Evolutionary conservation across 2,888 invertebrate species (phyloP).

Genomic region (Cosmia pyralina): DNA sequence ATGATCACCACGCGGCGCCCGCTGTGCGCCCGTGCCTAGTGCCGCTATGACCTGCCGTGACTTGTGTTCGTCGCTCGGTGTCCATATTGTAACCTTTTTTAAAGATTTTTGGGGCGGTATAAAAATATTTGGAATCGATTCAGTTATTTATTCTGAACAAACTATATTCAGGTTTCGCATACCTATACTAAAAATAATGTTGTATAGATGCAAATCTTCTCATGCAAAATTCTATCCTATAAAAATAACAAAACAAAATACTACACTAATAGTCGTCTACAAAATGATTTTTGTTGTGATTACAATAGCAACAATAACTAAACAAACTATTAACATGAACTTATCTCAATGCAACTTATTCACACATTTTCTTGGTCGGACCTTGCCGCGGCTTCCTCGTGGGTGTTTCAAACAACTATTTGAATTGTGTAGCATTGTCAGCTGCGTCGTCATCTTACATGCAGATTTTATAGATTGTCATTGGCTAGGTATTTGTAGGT

Average conservation of each 20-base stretch:
- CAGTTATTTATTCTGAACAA: no score
- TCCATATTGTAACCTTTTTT: no score
- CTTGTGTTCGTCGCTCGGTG: no score
- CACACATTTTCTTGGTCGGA: slow-evolving; percentile 38
- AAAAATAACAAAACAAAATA: slow-evolving; percentile 10
- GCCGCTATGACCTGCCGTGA: no score
- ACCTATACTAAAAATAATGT: no score
- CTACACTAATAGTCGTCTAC: neutral
- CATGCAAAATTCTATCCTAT: neutral
- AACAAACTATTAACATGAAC: slow-evolving; percentile 15
- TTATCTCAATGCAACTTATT: slow-evolving; percentile 22
- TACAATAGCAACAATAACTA: slow-evolving; percentile 16
- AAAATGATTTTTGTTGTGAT: neutral
- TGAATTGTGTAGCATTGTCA: slow-evolving; percentile 23
- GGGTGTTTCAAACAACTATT: slow-evolving; percentile 24
- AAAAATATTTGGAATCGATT: no score
- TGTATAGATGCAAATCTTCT: neutral
- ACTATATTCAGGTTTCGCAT: no score
- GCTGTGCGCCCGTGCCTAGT: no score
- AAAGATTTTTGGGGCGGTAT: no score
- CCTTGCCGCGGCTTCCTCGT: slow-evolving; percentile 43
- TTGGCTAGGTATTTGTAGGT: slow-evolving; percentile 11
- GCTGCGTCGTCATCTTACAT: slow-evolving; percentile 6
- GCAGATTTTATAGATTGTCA: slow-evolving; percentile 25
- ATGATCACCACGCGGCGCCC: no score